phyloP scores from a whole-genome alignment of 2,113 vertebrate genomes.

The Smithornis capensis region DNA sequence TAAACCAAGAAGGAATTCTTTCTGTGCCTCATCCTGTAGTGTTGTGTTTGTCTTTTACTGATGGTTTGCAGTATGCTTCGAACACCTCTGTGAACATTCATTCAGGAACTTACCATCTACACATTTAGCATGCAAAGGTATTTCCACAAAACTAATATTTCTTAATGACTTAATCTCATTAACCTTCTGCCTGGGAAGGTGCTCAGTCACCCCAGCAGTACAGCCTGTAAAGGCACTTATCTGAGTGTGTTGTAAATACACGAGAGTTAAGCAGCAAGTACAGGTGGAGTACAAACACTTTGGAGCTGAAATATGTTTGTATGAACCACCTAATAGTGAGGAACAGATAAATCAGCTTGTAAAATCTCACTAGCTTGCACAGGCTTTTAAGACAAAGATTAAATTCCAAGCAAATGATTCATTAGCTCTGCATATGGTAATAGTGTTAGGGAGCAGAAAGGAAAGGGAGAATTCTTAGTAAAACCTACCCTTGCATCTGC shows the following conservation, averaged over 20 bases:
- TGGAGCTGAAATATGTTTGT: background rate
- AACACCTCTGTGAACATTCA: background rate
- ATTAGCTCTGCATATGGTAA: background rate
- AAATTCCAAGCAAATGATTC: background rate
- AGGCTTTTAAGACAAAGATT: background rate
- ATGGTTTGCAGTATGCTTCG: background rate
- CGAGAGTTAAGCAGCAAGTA: background rate
- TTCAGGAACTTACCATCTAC: background rate
- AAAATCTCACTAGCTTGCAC: background rate
- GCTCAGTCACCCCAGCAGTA: background rate
- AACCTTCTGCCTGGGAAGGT: background rate
- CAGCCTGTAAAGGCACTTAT: background rate
- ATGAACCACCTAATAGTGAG: background rate
- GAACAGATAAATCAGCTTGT: background rate
- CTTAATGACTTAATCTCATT: background rate
- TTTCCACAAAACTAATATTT: background rate
- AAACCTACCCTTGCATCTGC: background rate
- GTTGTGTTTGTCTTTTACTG: background rate
- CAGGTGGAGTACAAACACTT: background rate
- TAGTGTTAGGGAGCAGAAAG: background rate
- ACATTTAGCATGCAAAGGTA: background rate
- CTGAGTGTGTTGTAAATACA: background rate
- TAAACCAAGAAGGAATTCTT: background rate
- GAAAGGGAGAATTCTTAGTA: background rate
- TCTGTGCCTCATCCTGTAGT: background rate